Conservation (phyloP, 2,797 vertebrate genomes). For the Paramormyrops hopkinsi region DNA sequence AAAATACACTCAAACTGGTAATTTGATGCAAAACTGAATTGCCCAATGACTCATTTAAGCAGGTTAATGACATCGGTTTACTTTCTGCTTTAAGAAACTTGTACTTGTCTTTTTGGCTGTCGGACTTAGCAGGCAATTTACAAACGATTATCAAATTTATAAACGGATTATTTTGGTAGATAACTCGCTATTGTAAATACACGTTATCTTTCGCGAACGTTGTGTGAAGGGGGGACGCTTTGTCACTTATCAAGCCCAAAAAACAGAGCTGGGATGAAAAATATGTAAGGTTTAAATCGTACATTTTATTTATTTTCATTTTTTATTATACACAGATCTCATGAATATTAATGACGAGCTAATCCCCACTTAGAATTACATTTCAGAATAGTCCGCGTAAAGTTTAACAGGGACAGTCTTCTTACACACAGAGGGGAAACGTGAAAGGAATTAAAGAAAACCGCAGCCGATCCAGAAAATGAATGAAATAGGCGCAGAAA, state of each 20-base stretch:
- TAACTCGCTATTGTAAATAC: neutral
- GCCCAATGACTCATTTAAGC: constrained; percentile 7
- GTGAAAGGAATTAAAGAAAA: constrained; percentile 39
- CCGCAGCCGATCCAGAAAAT: constrained; percentile 40
- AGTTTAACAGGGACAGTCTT: constrained; percentile 64
- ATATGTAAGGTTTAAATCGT: constrained; percentile 48
- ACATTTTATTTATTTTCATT: constrained; percentile 49
- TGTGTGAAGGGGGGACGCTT: neutral
- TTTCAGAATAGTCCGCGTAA: constrained; percentile 66
- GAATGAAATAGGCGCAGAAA: constrained; percentile 42
- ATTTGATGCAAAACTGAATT: neutral
- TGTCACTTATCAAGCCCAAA: neutral
- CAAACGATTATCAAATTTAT: neutral
- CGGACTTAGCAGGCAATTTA: neutral
- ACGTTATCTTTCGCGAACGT: neutral
- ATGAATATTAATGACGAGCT: constrained; percentile 71
- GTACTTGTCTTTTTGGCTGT: neutral
- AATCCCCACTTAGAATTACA: constrained; percentile 75
- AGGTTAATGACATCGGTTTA: neutral
- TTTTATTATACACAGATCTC: constrained; percentile 56
- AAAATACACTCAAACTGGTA: constrained; percentile 1
- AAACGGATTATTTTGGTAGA: neutral
- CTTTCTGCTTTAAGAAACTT: neutral
- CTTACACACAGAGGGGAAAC: constrained; percentile 49
- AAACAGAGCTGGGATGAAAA: neutral